Evolutionary conservation across 2,888 invertebrate species (phyloP), one percentile per base, ranked within the genome.

Genomic region (Empis livida): DNA sequence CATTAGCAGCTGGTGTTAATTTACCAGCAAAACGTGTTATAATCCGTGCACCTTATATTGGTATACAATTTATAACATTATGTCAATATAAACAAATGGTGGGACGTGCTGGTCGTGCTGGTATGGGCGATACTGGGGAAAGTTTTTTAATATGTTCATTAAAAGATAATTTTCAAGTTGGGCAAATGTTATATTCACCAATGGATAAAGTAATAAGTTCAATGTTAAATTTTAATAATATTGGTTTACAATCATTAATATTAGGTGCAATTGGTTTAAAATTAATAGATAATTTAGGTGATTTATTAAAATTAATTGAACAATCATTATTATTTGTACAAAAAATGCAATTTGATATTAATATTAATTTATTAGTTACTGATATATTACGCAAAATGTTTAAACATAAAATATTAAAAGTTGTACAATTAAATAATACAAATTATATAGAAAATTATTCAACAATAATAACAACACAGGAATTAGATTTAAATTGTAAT

Each of bases 1-100:
- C 96, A 0, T 72, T 97, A 53, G 96, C 96, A n/a, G 95, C 96
- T 17, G 96, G 96, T 4, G 93, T 97, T 27, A 97, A 97, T 76
- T 74, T 97, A 55, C 96, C 96, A 13, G 95, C 95, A 1, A 79
- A 81, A 69, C 77, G 94, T 60, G 90, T 95, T 0, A 82, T 96
- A 44, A 70, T 96, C 54, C 76, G 94, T 52, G 82, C 87, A 44
- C 94, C 95, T 0, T 84, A 78, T 58, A 77, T 94, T 41, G 95
- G 88, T 0, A 72, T 73, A 35, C 76, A 78, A 16, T 81, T 85
- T 60, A 71, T 96, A 50, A 78, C 79, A 44, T 72, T 84, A 20
- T 82, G 83, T 53, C 78, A 80, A 54, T 97, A 97, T 68, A 85
- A 92, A 53, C 97, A 97, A 77, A 97, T 97, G 96, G 79, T 81